Conservation (phyloP, 2,888 invertebrate genomes). For the Drosophila siamana region DNA sequence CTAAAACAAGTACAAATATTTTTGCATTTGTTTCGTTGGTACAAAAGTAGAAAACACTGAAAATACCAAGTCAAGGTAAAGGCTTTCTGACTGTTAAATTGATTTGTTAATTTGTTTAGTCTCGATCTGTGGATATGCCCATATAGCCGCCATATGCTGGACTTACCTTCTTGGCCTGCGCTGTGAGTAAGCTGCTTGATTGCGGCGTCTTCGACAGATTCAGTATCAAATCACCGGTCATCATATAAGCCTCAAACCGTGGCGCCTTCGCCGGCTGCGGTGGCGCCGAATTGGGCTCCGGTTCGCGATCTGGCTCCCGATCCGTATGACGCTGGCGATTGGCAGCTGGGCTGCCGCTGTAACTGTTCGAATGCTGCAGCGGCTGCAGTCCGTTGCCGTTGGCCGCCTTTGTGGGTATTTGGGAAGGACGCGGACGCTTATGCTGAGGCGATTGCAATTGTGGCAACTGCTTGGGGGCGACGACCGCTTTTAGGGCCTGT, state of each 20-base stretch:
- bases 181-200: slow-evolving; percentile 88
- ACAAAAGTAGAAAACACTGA: too few species aligned
- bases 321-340: slow-evolving; percentile 62
- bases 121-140: too few species aligned
- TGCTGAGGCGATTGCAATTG: slow-evolving; percentile 84
- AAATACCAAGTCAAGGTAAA: neutral
- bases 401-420: slow-evolving; percentile 84
- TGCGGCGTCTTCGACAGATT: slow-evolving; percentile 94
- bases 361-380: slow-evolving; percentile 78
- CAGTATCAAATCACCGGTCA: slow-evolving; percentile 98
- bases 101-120: too few species aligned
- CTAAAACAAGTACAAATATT: too few species aligned
- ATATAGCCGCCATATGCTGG: too few species aligned
- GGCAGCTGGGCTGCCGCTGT: slow-evolving; percentile 74
- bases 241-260: slow-evolving; percentile 97
- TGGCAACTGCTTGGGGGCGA: slow-evolving; percentile 76
- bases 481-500: slow-evolving; percentile 85
- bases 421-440: slow-evolving; percentile 84
- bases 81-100: too few species aligned
- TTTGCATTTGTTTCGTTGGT: too few species aligned
- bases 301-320: slow-evolving; percentile 44
- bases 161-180: slow-evolving; percentile 85
- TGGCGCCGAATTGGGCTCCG: slow-evolving; percentile 83
- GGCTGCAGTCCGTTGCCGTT: slow-evolving; percentile 64
- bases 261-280: slow-evolving; percentile 84